Conservation (phyloP, 1,140 invertebrate genomes). For the Monochamus saltuarius region DNA sequence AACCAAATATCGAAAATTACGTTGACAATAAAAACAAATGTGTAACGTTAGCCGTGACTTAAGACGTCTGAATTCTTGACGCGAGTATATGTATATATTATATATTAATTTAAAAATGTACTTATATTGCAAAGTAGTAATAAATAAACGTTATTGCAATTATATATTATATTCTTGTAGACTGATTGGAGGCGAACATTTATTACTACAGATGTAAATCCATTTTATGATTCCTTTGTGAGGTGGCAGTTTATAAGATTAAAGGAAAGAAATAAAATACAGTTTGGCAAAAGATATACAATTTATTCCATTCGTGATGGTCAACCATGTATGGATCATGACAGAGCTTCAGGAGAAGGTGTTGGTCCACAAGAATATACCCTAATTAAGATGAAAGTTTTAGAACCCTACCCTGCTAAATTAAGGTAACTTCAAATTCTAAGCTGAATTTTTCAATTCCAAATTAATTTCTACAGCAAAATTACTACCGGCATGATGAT, state of each 20-base stretch:
- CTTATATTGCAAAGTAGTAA: no score
- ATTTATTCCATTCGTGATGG: constrained; percentile 96
- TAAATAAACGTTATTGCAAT: no score
- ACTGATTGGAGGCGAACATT: constrained; percentile 96
- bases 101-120: no score
- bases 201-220: constrained; percentile 97
- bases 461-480: not conserved
- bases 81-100: no score
- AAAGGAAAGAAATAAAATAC: constrained; percentile 85
- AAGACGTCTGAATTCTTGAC: no score
- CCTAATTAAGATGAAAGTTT: constrained; percentile 90
- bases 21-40: no score
- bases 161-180: constrained; percentile 54
- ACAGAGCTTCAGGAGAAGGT: constrained; percentile 92
- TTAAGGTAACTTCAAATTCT: constrained; percentile 59
- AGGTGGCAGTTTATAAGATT: constrained; percentile 94
- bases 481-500: constrained; percentile 10
- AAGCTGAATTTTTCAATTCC: not conserved
- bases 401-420: constrained; percentile 72
- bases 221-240: constrained; percentile 97
- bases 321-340: constrained; percentile 99
- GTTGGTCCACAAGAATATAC: constrained; percentile 99
- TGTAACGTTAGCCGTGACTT: no score
- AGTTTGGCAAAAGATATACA: constrained; percentile 97
- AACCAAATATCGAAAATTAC: no score